Conservation (phyloP, 2,797 vertebrate species). For the Tangara arthus region DNA sequence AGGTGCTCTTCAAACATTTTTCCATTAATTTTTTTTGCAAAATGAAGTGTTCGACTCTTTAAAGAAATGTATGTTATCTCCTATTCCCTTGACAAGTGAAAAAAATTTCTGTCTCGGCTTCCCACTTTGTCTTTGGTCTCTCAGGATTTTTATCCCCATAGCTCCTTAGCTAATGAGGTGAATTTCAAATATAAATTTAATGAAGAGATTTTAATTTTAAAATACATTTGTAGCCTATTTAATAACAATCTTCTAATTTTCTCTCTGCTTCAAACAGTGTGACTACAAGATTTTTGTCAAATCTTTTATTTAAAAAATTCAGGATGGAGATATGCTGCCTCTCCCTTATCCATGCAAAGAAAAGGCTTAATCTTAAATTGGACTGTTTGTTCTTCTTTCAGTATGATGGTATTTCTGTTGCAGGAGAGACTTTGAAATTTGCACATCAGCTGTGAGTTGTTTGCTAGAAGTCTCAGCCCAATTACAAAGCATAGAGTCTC, state of each 20-base stretch:
- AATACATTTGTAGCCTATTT: not conserved
- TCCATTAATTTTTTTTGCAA: rapidly evolving
- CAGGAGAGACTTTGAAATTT: constrained; percentile 86
- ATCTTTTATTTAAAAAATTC: not conserved
- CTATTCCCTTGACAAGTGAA: not conserved
- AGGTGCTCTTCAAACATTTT: not conserved
- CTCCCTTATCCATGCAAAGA: not conserved
- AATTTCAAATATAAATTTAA: not conserved
- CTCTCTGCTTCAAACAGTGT: not conserved
- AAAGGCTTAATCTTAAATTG: not conserved
- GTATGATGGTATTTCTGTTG: not conserved
- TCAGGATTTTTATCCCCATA: not conserved
- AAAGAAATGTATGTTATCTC: not conserved
- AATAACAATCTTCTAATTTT: not conserved
- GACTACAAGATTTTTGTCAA: not conserved
- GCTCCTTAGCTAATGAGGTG: not conserved
- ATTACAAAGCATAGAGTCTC: constrained; percentile 79
- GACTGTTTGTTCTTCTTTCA: not conserved
- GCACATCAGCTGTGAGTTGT: constrained; percentile 78
- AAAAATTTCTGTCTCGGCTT: not conserved
- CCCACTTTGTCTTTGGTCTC: not conserved
- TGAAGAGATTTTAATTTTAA: not conserved
- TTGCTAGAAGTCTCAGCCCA: constrained; percentile 79
- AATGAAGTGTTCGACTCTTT: not conserved
- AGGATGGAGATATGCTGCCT: not conserved